Evolutionary conservation across 2,797 vertebrate species (phyloP).

Genomic region (Myoxocephalus aenaeus): DNA sequence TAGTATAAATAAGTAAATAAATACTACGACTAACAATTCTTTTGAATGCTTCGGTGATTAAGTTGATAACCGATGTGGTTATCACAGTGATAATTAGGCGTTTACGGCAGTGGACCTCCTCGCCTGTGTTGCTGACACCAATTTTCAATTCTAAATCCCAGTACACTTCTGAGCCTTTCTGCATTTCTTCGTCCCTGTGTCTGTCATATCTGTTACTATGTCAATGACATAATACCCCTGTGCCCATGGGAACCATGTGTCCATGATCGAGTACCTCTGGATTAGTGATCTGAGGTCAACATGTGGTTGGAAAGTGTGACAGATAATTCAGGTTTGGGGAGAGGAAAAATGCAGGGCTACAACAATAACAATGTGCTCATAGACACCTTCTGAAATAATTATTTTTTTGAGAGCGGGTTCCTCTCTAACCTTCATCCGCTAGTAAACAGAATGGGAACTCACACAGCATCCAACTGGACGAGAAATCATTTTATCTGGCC

Average conservation of each 20-base stretch:
- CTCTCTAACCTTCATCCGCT: constrained; percentile 24
- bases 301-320: constrained; percentile 21
- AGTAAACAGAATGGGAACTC: constrained; percentile 57
- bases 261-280: not conserved
- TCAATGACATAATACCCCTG: not conserved
- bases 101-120: not conserved
- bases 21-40: not conserved
- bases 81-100: not conserved
- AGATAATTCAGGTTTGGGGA: not conserved
- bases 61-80: constrained; percentile 14
- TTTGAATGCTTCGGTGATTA: constrained; percentile 10
- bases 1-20: not conserved
- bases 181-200: not conserved
- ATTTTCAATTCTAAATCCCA: not conserved
- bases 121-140: not conserved
- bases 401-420: not conserved
- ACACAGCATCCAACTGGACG: constrained; percentile 37
- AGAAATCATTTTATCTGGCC: constrained; percentile 66
- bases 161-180: not conserved
- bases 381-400: constrained; percentile 15
- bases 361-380: constrained; percentile 2
- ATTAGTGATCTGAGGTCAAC: constrained; percentile 19
- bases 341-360: constrained; percentile 3
- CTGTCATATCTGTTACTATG: not conserved
- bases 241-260: not conserved